These are phyloP conservation scores for Lethenteron reissneri DNA, from an alignment of 2,113 vertebrate species.

Conservation along the genomic window DNA sequence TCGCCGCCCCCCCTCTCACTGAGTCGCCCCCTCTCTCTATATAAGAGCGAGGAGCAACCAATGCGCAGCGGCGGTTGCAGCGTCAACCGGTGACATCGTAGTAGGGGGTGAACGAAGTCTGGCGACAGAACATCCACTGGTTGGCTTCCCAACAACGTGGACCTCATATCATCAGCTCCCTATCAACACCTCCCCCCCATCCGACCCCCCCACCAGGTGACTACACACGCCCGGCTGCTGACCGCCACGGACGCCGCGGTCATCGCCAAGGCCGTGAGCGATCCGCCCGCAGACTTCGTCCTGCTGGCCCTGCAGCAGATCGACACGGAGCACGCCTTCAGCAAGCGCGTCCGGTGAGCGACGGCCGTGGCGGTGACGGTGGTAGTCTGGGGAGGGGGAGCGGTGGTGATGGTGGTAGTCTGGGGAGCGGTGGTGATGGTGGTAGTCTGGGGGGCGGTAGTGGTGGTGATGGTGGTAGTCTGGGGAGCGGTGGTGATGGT, in stretches of 20 bases:
- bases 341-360: slow-evolving; percentile 54
- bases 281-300: slow-evolving; percentile 15
- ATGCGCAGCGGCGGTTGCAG: neutral
- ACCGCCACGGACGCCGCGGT: slow-evolving; percentile 32
- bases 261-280: slow-evolving; percentile 22
- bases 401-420: no score
- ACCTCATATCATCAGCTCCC: neutral
- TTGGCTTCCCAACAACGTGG: no score
- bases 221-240: slow-evolving; percentile 77
- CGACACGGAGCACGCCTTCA: slow-evolving; percentile 63
- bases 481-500: neutral
- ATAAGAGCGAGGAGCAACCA: neutral
- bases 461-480: accelerated
- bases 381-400: neutral
- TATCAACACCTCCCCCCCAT: neutral
- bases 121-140: no score
- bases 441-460: accelerated
- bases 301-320: slow-evolving; percentile 64
- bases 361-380: accelerated
- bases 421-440: no score
- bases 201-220: slow-evolving; percentile 29
- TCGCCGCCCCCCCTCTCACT: no score
- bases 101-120: neutral
- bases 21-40: no score
- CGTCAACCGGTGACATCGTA: neutral